Conservation (phyloP, 2,888 invertebrate species). For the Diabrotica balteata region DNA sequence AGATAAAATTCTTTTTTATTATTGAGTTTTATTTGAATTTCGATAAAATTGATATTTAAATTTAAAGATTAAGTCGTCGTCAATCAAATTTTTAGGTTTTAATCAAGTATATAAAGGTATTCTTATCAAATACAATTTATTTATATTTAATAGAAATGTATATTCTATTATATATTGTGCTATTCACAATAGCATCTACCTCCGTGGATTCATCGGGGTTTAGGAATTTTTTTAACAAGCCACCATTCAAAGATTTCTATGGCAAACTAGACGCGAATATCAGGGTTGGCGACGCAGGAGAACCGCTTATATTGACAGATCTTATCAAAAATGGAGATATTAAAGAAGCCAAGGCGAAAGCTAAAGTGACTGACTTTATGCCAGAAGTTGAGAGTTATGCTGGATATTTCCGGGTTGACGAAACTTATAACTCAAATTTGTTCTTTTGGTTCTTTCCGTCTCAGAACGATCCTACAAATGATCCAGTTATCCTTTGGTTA, state of each 20-base stretch:
- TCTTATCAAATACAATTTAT: too few species aligned
- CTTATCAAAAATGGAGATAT: slow-evolving; percentile 71
- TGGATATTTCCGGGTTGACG: slow-evolving; percentile 82
- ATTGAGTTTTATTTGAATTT: too few species aligned
- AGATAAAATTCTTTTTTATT: too few species aligned
- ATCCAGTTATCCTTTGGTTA: slow-evolving; percentile 80
- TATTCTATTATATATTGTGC: too few species aligned
- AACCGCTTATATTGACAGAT: slow-evolving; percentile 76
- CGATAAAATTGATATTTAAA: too few species aligned
- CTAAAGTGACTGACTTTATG: slow-evolving; percentile 64
- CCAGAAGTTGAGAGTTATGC: slow-evolving; percentile 70
- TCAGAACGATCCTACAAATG: slow-evolving; percentile 59
- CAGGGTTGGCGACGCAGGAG: slow-evolving; percentile 46
- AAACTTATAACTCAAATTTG: slow-evolving; percentile 74
- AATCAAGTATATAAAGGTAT: too few species aligned
- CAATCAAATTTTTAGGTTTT: too few species aligned
- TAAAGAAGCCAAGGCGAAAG: slow-evolving; percentile 66
- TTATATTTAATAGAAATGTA: too few species aligned
- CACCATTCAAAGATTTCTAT: slow-evolving; percentile 1
- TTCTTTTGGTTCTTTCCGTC: slow-evolving; percentile 92
- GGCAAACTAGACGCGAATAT: slow-evolving; percentile 7
- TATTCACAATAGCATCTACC: too few species aligned
- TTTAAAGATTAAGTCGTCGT: too few species aligned
- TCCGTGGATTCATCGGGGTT: not conserved
- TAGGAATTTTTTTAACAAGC: not conserved